Evolutionary conservation across 2,113 vertebrate genomes (phyloP).

Genomic region (Ailuropoda melanoleuca): DNA sequence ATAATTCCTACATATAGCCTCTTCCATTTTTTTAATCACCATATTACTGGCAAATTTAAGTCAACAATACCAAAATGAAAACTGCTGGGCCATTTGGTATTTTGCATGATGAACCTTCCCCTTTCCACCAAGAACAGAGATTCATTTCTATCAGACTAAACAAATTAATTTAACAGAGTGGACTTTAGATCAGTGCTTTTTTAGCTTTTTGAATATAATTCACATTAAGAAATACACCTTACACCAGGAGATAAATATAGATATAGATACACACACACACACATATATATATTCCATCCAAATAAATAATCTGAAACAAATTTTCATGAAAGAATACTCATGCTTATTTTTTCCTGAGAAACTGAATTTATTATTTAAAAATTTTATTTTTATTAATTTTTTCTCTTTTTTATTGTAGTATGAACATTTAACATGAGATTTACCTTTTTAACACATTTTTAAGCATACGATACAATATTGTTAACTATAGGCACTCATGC

Average conservation of each 20-base stretch:
- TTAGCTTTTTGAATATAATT: background rate
- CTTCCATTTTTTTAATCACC: background rate
- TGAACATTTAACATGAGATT: background rate
- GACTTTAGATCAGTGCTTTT: background rate
- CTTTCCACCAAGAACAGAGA: background rate
- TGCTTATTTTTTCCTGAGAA: background rate
- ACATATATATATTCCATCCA: background rate
- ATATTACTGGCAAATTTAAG: background rate
- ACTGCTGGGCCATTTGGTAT: background rate
- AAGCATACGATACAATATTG: background rate
- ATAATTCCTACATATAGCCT: background rate
- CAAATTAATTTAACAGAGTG: background rate
- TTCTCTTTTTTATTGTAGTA: background rate
- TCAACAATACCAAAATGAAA: conserved; percentile 28
- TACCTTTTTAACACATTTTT: background rate
- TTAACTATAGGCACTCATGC: background rate
- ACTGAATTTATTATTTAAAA: background rate
- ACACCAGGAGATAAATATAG: background rate
- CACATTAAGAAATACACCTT: background rate
- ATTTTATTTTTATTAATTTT: background rate
- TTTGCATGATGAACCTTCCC: background rate
- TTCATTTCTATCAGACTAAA: background rate
- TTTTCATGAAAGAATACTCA: background rate
- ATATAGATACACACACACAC: background rate
- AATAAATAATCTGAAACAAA: background rate